A percentile compares a stretch with the other conserved stretches of the same genome.
Conservation (phyloP, 2,113 vertebrate species). For the Eira barbara region DNA sequence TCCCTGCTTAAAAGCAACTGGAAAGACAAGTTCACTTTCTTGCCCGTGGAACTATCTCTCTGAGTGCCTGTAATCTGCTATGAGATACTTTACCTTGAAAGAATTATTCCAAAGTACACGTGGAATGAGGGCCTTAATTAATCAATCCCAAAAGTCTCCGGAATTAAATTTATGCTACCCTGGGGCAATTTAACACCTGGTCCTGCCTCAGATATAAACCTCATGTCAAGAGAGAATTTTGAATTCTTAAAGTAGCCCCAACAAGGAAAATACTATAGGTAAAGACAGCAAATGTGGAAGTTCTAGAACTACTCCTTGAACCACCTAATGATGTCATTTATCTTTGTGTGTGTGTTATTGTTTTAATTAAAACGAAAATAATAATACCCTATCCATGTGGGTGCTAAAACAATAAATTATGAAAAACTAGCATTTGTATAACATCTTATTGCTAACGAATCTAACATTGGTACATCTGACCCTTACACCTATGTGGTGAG, state of each 20-base stretch:
- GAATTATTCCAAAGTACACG: conserved; percentile 26
- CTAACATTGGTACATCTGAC: not conserved
- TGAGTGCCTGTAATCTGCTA: not conserved
- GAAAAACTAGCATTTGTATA: not conserved
- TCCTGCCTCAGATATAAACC: not conserved
- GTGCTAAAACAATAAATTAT: not conserved
- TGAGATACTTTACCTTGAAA: conserved; percentile 4
- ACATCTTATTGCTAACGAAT: not conserved
- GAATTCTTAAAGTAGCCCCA: not conserved
- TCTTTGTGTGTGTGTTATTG: not conserved
- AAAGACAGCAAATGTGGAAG: not conserved
- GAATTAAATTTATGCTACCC: not conserved
- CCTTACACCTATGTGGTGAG: not conserved
- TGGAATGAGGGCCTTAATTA: not conserved
- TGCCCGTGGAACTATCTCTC: not conserved
- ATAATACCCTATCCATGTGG: not conserved
- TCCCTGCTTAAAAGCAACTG: not conserved
- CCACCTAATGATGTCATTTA: not conserved
- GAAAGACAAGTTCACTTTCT: not conserved
- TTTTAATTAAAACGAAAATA: conserved; percentile 34
- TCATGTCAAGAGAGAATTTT: not conserved
- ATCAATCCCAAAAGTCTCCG: not conserved
- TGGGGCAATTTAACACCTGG: not conserved
- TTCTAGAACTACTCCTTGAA: not conserved
- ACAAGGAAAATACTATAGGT: not conserved